A percentile compares a stretch with the other conserved stretches of the same genome.
Conservation (phyloP, 2,888 invertebrate genomes). For the Steromphala cineraria region DNA sequence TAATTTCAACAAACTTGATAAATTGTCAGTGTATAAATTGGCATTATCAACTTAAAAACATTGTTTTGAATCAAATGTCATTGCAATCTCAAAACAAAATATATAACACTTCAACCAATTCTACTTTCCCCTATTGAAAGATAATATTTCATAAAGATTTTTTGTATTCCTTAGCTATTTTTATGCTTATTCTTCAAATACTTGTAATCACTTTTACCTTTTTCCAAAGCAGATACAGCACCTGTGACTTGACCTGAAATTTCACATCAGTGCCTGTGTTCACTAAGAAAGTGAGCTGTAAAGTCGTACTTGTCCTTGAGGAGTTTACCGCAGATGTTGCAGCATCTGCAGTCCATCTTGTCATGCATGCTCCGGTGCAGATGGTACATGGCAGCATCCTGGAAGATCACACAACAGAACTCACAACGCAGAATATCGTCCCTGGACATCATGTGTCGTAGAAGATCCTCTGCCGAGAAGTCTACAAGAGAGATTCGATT, state of each 20-base stretch:
- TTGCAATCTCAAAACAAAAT: no score
- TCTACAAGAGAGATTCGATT: slow-evolving; percentile 52
- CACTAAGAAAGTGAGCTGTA: slow-evolving; percentile 54
- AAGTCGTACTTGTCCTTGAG: slow-evolving; percentile 56
- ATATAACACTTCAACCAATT: no score
- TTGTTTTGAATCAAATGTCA: no score
- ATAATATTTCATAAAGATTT: no score
- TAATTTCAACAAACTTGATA: no score
- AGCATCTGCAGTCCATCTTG: slow-evolving; percentile 58
- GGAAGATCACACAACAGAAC: slow-evolving; percentile 55
- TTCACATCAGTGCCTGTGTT: slow-evolving; percentile 41
- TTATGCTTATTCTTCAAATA: no score
- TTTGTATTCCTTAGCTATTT: no score
- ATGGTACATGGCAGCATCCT: slow-evolving; percentile 60
- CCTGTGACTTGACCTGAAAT: background rate
- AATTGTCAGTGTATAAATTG: no score
- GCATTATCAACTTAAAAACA: no score
- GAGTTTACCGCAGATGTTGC: slow-evolving; percentile 55
- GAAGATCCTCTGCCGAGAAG: slow-evolving; percentile 52
- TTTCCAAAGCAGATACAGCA: no score
- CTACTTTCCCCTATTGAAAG: no score
- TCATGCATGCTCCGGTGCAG: slow-evolving; percentile 60
- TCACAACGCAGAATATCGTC: slow-evolving; percentile 57
- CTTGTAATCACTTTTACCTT: no score
- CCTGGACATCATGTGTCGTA: slow-evolving; percentile 54